These are phyloP conservation scores for Agonopterix subpropinquella DNA, from an alignment of 2,888 invertebrate species.

Conservation along the genomic window DNA sequence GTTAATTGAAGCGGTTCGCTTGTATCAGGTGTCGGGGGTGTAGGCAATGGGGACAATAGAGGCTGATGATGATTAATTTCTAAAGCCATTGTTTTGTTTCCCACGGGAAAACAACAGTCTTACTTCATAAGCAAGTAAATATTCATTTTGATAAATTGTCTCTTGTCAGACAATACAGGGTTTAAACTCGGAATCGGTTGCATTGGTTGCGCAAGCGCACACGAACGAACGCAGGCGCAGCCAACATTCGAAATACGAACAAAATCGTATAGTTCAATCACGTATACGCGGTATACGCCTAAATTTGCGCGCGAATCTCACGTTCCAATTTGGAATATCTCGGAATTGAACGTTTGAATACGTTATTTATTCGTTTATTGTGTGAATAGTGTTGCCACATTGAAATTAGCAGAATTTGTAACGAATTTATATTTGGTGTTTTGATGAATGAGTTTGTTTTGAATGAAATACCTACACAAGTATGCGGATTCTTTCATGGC, in stretches of 20 bases:
- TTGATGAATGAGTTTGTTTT: too few relatives aligned
- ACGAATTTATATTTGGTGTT: too few relatives aligned
- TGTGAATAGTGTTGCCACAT: neutral
- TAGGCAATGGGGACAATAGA: too few relatives aligned
- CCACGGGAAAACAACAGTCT: neutral
- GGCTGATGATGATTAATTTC: too few relatives aligned
- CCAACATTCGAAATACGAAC: slow-evolving; percentile 37
- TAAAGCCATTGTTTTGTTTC: neutral
- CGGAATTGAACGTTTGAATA: slow-evolving; percentile 18
- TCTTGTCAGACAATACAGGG: slow-evolving; percentile 29
- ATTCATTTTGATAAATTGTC: slow-evolving; percentile 44
- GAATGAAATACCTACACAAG: too few relatives aligned
- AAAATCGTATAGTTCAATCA: slow-evolving; percentile 48
- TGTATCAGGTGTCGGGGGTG: neutral
- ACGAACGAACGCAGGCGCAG: slow-evolving; percentile 23
- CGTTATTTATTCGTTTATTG: neutral
- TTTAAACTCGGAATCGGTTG: slow-evolving; percentile 6
- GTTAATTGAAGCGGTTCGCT: neutral
- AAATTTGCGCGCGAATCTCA: slow-evolving; percentile 44
- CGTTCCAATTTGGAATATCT: slow-evolving; percentile 38
- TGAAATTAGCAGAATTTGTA: neutral
- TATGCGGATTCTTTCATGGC: too few relatives aligned
- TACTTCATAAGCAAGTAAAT: neutral
- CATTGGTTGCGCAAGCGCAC: slow-evolving; percentile 29
- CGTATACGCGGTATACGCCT: slow-evolving; percentile 34